phyloP scores from a whole-genome alignment of 2,113 vertebrate genomes.

The Leptosomus discolor region DNA sequence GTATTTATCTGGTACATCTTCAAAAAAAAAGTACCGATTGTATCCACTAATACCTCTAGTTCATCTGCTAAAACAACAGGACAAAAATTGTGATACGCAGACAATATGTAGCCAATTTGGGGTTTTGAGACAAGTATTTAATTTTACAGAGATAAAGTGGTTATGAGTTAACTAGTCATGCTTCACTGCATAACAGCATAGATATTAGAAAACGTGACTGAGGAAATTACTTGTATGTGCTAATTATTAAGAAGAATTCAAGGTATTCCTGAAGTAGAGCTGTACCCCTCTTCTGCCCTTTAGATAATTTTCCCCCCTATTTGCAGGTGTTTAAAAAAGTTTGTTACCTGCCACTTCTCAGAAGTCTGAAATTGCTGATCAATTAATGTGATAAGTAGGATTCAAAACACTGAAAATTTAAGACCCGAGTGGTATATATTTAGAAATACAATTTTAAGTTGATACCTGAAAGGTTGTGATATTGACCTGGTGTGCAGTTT shows the following conservation, averaged over 20 bases:
- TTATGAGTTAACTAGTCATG: not conserved
- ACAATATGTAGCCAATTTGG: not conserved
- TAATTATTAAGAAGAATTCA: not conserved
- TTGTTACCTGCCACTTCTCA: not conserved
- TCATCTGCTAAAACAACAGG: not conserved
- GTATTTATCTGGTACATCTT: not conserved
- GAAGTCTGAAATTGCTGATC: not conserved
- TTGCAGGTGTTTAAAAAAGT: not conserved
- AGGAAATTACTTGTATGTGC: not conserved
- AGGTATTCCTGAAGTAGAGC: not conserved
- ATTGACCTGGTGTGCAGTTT: slow-evolving; percentile 79
- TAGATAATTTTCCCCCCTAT: not conserved
- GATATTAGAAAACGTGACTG: not conserved
- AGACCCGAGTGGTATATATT: not conserved
- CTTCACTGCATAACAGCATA: not conserved
- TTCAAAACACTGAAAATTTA: not conserved
- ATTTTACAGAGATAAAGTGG: not conserved
- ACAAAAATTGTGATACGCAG: not conserved
- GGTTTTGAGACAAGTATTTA: not conserved
- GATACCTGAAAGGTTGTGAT: slow-evolving; percentile 87
- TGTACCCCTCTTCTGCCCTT: not conserved
- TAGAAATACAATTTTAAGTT: not conserved
- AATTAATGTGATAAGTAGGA: not conserved
- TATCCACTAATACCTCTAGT: not conserved
- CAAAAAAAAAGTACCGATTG: too few relatives aligned